Base-by-base conservation (phyloP, 1,140 invertebrate species). In the Bombus sibiricus region DNA sequence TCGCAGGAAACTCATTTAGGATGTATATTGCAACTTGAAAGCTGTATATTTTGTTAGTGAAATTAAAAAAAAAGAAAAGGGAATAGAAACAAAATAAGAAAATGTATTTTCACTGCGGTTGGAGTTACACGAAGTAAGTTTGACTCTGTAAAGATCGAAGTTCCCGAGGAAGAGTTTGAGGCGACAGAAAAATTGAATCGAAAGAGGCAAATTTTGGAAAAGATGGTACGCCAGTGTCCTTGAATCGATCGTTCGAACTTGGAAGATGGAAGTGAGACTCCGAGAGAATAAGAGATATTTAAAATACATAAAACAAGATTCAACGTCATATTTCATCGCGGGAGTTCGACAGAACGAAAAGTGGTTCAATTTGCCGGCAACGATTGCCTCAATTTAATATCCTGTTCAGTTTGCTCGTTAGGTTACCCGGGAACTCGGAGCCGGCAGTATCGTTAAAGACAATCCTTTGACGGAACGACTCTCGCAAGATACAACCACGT, bases 341-440 rank as follows among this genome's bases (percentile, higher is more conserved):
- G 15, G 39, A n/a, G 59, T 76, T 32, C 3, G 13, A 15, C 22
- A 34, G 53, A 39, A 28, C 25, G 75, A 39, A 39, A 62, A 77
- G 57, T 77, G 75, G 57, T 77, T 77, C 53, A 77, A 77, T 77
- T 62, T 77, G 75, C 28, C 57, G 12, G 57, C 47, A 77, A 57
- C 53, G 34, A 77, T 77, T 57, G 75, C 75, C 75, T 74, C 37
- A 64, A 78, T 78, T 78, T 78, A 78, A 78, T 66, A 62, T 78
- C 57, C 75, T 18, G 74, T 66, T 78, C 75, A 37, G 75, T 62
- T 78, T 41, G 75, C 59, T 78, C 75, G 75, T 78, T 78, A 78
- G 75, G 57, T 64, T 34, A 22, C 39, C 25, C 37, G 34, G 32
- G 13, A 39, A 37, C 73, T 39, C 73, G 47, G 22, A 28, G 34